Evolutionary conservation across 2,113 vertebrate species (phyloP), one percentile per base, ranked within the genome.

Genomic region (Chloropsis cyanopogon): DNA sequence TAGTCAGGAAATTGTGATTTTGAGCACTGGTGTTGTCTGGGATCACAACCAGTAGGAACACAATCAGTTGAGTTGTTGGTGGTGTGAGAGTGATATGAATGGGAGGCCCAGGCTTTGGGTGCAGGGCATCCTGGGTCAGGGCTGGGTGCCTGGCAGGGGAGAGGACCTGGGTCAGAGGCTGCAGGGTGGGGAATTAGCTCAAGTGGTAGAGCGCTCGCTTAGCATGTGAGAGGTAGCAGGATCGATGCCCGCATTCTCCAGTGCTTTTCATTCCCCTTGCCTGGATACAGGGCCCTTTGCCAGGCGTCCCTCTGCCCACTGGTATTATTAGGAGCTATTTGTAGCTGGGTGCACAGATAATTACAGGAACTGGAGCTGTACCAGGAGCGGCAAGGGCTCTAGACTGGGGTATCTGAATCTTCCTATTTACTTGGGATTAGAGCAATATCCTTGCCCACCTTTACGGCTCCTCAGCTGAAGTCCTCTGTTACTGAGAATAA

Each of bases 211-310:
- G 80, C 6, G 10, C 80, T 84, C 11, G 19, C 72, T 90, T 78
- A 68, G 96, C 94, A 96, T 96, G 96, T 4, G 90, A 97, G 95
- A 93, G 69, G 95, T 37, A 92, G 93, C 0, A 22, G 78, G 82
- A 92, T 93, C 9, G 5, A 90, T 90, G 82, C 78, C 88, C 0
- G 4, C 75, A 79, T 88, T 90, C 86, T 95, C 88, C 82, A 31
- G 4, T 39, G 24, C 24, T 83, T 64, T 68, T 77, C 33, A 28
- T 64, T 63, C 21, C 4, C 3, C 6, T 33, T 46, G 14, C 6
- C 3, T 26, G 49, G 33, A 72, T 6, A 46, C 13, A 11, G 6
- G 41, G 53, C 14, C 14, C 35, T 68, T 24, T 24, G 16, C 2
- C 14, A 50, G 23, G 18, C 5, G 6, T 23, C 12, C 14, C 7